Conservation (phyloP, 2,797 vertebrate genomes). For the Selene dorsalis region DNA sequence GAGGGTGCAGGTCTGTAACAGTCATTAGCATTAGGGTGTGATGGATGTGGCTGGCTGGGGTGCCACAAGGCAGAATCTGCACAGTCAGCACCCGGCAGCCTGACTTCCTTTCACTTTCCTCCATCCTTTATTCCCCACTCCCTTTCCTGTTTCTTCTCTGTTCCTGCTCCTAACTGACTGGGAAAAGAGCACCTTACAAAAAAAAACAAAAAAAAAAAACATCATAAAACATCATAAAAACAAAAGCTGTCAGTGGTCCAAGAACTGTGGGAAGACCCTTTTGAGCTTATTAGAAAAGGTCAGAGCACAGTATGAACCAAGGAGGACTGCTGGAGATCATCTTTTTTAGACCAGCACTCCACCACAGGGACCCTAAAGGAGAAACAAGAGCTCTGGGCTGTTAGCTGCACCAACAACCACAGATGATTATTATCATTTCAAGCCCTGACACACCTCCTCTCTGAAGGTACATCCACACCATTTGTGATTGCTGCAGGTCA, state of each 20-base stretch:
- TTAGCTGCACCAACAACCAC: conserved; percentile 33
- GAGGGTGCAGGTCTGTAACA: conserved; percentile 54
- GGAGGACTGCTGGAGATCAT: conserved; percentile 39
- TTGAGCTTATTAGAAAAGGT: conserved; percentile 59
- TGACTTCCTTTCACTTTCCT: conserved; percentile 26
- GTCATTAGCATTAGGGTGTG: conserved; percentile 73
- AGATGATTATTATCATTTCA: not conserved
- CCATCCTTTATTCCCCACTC: conserved; percentile 22
- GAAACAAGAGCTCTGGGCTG: conserved; percentile 15
- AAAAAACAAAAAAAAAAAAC: conserved; percentile 24
- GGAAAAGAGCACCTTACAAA: not conserved
- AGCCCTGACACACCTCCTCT: not conserved
- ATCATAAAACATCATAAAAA: not conserved
- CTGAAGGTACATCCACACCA: conserved; percentile 20
- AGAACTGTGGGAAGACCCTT: conserved; percentile 33
- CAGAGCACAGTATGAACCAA: conserved; percentile 41
- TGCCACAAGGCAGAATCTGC: conserved; percentile 61
- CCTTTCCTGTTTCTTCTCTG: not conserved
- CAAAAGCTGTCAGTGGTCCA: conserved; percentile 9
- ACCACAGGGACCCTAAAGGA: conserved; percentile 31
- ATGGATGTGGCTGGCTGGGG: conserved; percentile 69
- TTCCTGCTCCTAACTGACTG: not conserved
- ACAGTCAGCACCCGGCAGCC: conserved; percentile 70
- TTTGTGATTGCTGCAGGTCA: not conserved
- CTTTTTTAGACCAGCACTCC: conserved; percentile 32